These are phyloP conservation scores for Ochlodes sylvanus DNA, from an alignment of 2,888 invertebrate genomes.

Conservation along the genomic window DNA sequence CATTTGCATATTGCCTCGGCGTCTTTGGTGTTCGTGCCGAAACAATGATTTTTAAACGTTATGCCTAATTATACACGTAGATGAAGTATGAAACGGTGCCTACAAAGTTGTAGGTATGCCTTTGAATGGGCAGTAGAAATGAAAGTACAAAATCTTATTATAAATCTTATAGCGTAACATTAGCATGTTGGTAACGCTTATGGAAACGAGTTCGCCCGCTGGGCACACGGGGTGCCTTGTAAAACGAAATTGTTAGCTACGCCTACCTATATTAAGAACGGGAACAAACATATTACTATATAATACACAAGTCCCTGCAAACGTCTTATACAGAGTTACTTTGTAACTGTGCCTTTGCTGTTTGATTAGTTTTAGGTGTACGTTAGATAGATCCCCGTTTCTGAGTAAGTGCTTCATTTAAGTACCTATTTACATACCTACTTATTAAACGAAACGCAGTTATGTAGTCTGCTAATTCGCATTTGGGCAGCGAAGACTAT, in stretches of 20 bases:
- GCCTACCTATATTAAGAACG: constrained; percentile 22
- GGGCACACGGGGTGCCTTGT: constrained; percentile 34
- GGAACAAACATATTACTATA: constrained; percentile 8
- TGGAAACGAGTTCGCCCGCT: constrained; percentile 35
- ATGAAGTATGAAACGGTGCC: constrained; percentile 20
- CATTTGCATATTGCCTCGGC: constrained; percentile 24
- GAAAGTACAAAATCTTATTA: constrained; percentile 25
- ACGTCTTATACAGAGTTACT: background rate
- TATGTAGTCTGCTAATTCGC: no score
- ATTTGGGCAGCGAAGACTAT: no score
- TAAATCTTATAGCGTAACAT: constrained; percentile 34
- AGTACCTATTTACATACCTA: no score
- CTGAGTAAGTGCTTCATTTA: no score
- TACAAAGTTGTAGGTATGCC: constrained; percentile 9
- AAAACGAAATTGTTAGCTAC: constrained; percentile 36
- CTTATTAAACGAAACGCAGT: no score
- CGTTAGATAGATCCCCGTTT: no score
- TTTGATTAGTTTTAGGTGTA: no score
- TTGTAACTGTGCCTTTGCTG: background rate
- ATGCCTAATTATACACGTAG: constrained; percentile 18
- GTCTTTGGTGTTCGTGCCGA: constrained; percentile 14
- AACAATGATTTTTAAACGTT: constrained; percentile 30
- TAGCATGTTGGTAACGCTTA: constrained; percentile 33
- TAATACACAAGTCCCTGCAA: constrained; percentile 7
- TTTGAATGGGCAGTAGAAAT: constrained; percentile 1